A percentile compares a stretch with the other conserved stretches of the same genome.
phyloP scores from a whole-genome alignment of 2,797 vertebrate genomes.

The Squalus acanthias region DNA sequence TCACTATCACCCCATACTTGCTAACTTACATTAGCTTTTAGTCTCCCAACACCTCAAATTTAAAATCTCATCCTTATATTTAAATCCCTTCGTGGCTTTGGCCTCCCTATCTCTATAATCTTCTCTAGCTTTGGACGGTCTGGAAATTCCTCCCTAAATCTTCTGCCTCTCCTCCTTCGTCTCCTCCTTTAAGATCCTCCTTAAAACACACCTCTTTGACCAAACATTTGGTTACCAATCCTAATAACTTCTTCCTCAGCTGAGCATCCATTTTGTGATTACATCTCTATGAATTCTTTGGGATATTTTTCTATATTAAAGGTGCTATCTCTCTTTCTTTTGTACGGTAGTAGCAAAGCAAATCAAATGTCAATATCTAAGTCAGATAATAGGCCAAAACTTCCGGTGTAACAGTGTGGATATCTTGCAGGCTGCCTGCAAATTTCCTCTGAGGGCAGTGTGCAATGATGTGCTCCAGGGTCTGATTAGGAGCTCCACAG shows the following conservation, averaged over 20 bases:
- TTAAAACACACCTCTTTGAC: neutral
- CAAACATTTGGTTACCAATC: neutral
- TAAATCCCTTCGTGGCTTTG: neutral
- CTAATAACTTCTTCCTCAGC: neutral
- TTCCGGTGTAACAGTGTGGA: too few species aligned
- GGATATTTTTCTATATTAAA: neutral
- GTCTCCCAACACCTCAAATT: neutral
- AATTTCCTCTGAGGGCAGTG: too few species aligned
- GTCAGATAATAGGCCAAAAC: too few species aligned
- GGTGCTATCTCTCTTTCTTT: neutral
- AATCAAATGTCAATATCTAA: too few species aligned
- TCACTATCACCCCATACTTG: neutral
- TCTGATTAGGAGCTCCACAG: too few species aligned
- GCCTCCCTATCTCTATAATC: neutral
- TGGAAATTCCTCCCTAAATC: neutral
- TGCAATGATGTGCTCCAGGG: too few species aligned
- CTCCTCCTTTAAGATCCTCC: too few species aligned
- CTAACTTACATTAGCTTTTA: neutral
- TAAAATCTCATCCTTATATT: neutral
- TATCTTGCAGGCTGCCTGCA: too few species aligned
- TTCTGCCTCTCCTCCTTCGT: too few species aligned
- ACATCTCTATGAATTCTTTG: neutral
- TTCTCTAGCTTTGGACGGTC: neutral
- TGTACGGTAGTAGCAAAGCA: too few species aligned
- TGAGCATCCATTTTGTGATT: neutral